phyloP scores from a whole-genome alignment of 2,888 invertebrate genomes.

The Macrophya annulata region DNA sequence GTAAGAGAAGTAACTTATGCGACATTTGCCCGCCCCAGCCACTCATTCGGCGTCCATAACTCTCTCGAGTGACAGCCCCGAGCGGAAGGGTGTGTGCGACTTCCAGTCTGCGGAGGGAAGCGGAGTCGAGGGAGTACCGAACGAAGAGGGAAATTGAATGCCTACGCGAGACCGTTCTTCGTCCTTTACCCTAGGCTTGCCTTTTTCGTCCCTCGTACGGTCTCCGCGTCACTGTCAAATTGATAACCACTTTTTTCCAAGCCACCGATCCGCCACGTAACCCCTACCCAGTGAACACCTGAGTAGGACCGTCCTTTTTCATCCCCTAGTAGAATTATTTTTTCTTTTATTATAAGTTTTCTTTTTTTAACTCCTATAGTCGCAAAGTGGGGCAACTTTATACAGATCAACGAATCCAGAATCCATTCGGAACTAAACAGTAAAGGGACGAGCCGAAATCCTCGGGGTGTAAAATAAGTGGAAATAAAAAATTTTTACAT shows the following conservation, averaged over 20 bases:
- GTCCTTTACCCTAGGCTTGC: constrained; percentile 54
- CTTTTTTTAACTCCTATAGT: background rate
- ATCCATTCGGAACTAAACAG: background rate
- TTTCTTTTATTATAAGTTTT: background rate
- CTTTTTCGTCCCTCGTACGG: constrained; percentile 41
- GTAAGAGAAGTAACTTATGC: constrained; percentile 77
- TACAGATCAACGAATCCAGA: background rate
- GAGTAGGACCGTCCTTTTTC: constrained; percentile 7
- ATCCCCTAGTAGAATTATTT: background rate
- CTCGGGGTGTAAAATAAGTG: background rate
- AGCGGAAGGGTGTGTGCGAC: constrained; percentile 75
- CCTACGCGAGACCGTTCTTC: constrained; percentile 66
- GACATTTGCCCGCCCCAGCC: constrained; percentile 78
- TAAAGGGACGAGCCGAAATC: background rate
- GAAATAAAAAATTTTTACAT: background rate
- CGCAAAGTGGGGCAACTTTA: background rate
- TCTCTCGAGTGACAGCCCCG: constrained; percentile 76
- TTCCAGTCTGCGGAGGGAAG: constrained; percentile 37
- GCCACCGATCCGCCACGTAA: constrained; percentile 62
- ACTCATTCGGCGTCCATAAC: constrained; percentile 78
- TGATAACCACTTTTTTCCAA: constrained; percentile 71
- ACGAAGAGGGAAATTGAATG: constrained; percentile 71
- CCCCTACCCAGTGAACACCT: constrained; percentile 21
- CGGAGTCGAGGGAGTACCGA: background rate
- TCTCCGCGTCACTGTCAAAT: constrained; percentile 74